Conservation (phyloP, 2,888 invertebrate genomes). For the Rotaria macrura region DNA sequence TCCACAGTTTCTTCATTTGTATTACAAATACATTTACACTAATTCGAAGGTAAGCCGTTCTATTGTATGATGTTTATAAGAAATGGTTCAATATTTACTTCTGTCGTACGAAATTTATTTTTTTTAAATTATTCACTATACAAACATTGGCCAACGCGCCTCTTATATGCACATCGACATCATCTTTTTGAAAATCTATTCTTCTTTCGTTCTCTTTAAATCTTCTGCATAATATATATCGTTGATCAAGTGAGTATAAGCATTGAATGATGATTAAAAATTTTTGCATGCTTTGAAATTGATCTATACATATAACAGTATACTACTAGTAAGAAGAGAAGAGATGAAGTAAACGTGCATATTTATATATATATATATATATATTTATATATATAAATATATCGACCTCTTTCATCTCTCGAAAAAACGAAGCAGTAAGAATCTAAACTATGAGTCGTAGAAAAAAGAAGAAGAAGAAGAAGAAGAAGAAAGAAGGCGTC, state of each 20-base stretch:
- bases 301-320: not conserved
- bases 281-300: too few species aligned
- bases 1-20: not conserved
- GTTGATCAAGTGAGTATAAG: not conserved
- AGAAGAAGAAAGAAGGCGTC: not conserved
- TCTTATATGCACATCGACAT: not conserved
- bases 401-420: not conserved
- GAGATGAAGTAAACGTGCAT: not conserved
- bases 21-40: not conserved
- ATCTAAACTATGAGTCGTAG: not conserved
- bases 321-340: not conserved
- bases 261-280: conserved; percentile 6
- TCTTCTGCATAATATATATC: not conserved
- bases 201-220: not conserved
- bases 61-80: not conserved
- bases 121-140: not conserved
- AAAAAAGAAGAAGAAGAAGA: not conserved
- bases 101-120: not conserved
- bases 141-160: not conserved
- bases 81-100: conserved; percentile 16
- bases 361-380: too few species aligned
- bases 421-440: not conserved
- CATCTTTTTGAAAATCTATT: not conserved
- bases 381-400: conserved; percentile 12
- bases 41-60: not conserved